Evolutionary conservation across 2,797 vertebrate genomes (phyloP), one percentile per base, ranked within the genome.

Genomic region (Clarias platycephalus): DNA sequence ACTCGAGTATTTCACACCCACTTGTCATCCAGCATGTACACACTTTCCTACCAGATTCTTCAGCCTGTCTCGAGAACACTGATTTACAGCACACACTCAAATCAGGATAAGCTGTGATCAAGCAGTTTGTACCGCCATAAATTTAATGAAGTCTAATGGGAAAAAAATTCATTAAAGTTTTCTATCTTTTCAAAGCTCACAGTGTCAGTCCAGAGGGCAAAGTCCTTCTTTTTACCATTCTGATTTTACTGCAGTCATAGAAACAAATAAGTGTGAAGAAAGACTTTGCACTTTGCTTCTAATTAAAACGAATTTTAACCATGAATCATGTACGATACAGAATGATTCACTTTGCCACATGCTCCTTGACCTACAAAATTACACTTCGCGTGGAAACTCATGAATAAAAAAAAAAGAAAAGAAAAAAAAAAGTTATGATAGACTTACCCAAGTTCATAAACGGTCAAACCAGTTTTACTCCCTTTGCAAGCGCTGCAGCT

Each of bases 171-270:
- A 49, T 20, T 2, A 18, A 66, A 6, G 15, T 70, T 16, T 58
- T 58, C 20, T n/a, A 8, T 63, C 24, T 12, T 63, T 63, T 64
- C 6, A 58, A 57, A 76, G 53, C 74, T 57, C 2, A 28, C 34
- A 37, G 55, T 44, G 58, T 79, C 76, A 44, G 34, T 44, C 24
- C 18, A 79, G 22, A 26, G 76, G 37, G 10, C 60, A 80, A 80
- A 64, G 62, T 80, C 62, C 78, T 37, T 5, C 20, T 37, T 60
- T 60, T 13, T 78, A 60, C 12, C 26, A 9, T 20, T 31, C 28
- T 64, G 53, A 79, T 79, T 64, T 63, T 64, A 64, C 78, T 66
- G 62, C 62, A 66, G 40, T 66, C 62, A 49, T 28, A 22, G 40
- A 80, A 66, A 28, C 40, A 80, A 12, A 58, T 5, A 26, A 80